Percentiles rank a stretch among this genome's conserved stretches.
Evolutionary conservation across 2,888 invertebrate species (phyloP).

Genomic region (Choristoneura rosaceana): DNA sequence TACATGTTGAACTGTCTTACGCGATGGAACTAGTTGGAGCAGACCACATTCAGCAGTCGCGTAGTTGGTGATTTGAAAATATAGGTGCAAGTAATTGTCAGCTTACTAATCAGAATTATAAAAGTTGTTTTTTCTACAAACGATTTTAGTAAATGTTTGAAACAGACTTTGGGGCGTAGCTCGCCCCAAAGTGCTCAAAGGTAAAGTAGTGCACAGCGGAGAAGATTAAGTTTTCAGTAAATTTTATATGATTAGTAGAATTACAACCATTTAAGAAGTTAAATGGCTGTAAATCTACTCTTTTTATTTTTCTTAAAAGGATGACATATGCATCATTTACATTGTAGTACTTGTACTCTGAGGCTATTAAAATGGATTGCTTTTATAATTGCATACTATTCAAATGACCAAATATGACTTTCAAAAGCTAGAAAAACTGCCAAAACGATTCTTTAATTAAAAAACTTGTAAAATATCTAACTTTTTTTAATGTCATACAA

Average conservation of each 20-base stretch:
- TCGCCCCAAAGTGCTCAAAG: no score
- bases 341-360: no score
- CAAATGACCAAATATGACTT: conserved; percentile 31
- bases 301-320: no score
- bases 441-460: conserved; percentile 7
- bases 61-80: conserved; percentile 43
- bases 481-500: not conserved
- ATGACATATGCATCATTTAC: no score
- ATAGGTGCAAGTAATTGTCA: not conserved
- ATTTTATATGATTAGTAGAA: no score
- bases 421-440: conserved; percentile 15
- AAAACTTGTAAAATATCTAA: not conserved
- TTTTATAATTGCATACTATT: not conserved
- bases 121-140: not conserved
- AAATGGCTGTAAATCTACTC: no score
- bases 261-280: no score
- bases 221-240: no score
- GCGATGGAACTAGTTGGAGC: not conserved
- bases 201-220: no score
- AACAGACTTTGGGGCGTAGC: no score
- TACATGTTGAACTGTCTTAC: not conserved
- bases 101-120: not conserved
- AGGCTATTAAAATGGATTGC: no score
- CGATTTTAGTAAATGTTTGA: not conserved
- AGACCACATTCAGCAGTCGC: conserved; percentile 4